Evolutionary conservation across 2,888 invertebrate species (phyloP).

Genomic region (Cacoxenus indagator): DNA sequence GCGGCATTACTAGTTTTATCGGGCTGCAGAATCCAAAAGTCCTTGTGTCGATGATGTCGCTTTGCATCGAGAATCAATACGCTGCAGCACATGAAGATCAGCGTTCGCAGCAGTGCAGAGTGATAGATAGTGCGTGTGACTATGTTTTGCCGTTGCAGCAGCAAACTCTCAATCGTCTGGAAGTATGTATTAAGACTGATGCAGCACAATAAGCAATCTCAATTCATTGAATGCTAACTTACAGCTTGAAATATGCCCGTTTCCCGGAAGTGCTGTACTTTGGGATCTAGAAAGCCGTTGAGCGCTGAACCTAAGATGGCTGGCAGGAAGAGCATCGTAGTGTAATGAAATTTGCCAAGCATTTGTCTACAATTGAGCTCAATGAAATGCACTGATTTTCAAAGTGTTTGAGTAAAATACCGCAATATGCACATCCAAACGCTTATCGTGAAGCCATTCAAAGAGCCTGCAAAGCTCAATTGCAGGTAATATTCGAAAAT

Average conservation of each 20-base stretch:
- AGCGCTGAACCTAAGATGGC: slow-evolving; percentile 39
- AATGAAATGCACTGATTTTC: no score
- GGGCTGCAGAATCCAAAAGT: slow-evolving; percentile 58
- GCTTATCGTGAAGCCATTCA: slow-evolving; percentile 34
- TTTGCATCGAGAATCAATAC: slow-evolving; percentile 51
- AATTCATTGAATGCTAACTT: slow-evolving; percentile 33
- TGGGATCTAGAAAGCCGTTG: slow-evolving; percentile 29
- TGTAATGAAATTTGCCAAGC: slow-evolving; percentile 44
- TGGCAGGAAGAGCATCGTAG: slow-evolving; percentile 46
- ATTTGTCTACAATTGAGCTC: slow-evolving; percentile 36
- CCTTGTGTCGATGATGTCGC: slow-evolving; percentile 34
- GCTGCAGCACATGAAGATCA: slow-evolving; percentile 61
- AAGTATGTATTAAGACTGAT: not conserved
- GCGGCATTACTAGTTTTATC: slow-evolving; percentile 3
- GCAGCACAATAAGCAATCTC: not conserved
- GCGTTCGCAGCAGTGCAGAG: slow-evolving; percentile 46
- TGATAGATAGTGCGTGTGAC: slow-evolving; percentile 39
- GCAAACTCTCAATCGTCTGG: slow-evolving; percentile 51
- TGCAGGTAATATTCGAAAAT: slow-evolving; percentile 44
- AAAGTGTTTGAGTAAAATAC: slow-evolving; percentile 35
- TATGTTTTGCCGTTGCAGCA: slow-evolving; percentile 43
- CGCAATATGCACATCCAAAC: slow-evolving; percentile 48
- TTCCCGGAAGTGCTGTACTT: slow-evolving; percentile 47
- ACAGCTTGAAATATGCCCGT: slow-evolving; percentile 57
- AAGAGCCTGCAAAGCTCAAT: slow-evolving; percentile 39